phyloP scores from a whole-genome alignment of 2,113 vertebrate species.

The Pipra filicauda region DNA sequence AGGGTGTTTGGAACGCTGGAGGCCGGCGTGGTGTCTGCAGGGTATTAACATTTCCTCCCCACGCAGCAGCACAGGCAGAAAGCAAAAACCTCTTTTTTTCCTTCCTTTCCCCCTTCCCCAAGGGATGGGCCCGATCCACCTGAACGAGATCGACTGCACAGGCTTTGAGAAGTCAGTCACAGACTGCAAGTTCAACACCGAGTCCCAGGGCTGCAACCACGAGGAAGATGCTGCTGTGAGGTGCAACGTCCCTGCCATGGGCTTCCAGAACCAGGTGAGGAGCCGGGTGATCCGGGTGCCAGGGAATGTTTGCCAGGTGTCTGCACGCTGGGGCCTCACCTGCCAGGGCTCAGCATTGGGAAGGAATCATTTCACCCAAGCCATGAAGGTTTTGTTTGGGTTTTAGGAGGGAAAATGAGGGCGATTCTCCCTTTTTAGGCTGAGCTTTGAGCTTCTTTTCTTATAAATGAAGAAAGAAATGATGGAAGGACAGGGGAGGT shows the following conservation, averaged over 20 bases:
- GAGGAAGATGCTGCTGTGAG: constrained; percentile 91
- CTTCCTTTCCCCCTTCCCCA: background rate
- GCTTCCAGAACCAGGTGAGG: constrained; percentile 91
- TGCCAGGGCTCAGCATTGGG: fast-evolving
- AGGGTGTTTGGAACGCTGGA: background rate
- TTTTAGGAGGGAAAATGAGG: background rate
- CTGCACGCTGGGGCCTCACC: fast-evolving
- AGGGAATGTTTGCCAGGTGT: fast-evolving
- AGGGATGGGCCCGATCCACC: constrained; percentile 95
- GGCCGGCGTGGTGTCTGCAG: background rate
- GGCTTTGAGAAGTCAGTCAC: constrained; percentile 93
- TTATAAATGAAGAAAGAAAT: background rate
- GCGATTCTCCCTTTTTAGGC: background rate
- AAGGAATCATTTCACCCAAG: background rate
- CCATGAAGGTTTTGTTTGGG: fast-evolving
- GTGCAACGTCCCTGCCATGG: constrained; percentile 94
- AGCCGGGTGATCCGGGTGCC: fast-evolving
- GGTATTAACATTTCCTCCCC: background rate
- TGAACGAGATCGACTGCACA: constrained; percentile 88
- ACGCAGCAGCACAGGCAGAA: background rate
- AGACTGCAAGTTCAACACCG: constrained; percentile 88
- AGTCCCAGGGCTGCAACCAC: constrained; percentile 86
- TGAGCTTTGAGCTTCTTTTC: background rate
- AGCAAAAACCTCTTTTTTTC: background rate
- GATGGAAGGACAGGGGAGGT: background rate